Base-by-base conservation (phyloP, 30 jellyfish, hydroid and myxozoan species). In the Rhopilema esculentum region DNA sequence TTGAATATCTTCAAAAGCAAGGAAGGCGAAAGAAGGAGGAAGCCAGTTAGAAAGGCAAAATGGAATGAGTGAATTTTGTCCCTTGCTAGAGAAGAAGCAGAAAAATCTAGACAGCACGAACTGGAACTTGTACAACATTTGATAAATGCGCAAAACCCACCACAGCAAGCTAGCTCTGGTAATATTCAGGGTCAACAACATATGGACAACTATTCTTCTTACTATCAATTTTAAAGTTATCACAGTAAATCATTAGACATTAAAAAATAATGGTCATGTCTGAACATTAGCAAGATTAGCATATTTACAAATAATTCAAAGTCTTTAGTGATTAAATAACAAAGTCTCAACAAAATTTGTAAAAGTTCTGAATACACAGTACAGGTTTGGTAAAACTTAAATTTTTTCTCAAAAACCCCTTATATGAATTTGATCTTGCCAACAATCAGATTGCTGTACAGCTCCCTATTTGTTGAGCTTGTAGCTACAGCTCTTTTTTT, bases 81-180 rank as follows among this genome's bases (percentile, higher is more conserved):
- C 23, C 65, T 80, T 64, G 69, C 72, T 6, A 48, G 67, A 48
- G 26, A 74, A 50, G 85, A 74, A 20, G 85, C 77, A 32, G 85
- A 20, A 74, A 27, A 26, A 78, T 17, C n/a, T 18, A 72, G 83
- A 72, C 66, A 26, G 83, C 83, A 72, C 40, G 83, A 72, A 18
- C 57, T 32, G 68, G 40, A 48, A 72, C 83, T 27, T 29, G 24
- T 72, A 30, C 83, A 72, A 48, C 83, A 29, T 72, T 31, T 72
- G 68, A 72, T n/a, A 21, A 22, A 17, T 72, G 83, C 68, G 40
- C 29, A 31, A 32, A 21, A 16, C 19, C 66, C 68, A 69, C 80
- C 9, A 28, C 80, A 24, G 22, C 52, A 69, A 69, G 80, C 68
- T 65, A 65, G 24, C 75, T 65, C 19, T 21, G 24, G 26, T 65